A percentile compares a stretch with the other conserved stretches of the same genome.
These are phyloP conservation scores for Anthopleura sola DNA, from an alignment of 64 coral and sea anemone genomes.

Conservation along the genomic window DNA sequence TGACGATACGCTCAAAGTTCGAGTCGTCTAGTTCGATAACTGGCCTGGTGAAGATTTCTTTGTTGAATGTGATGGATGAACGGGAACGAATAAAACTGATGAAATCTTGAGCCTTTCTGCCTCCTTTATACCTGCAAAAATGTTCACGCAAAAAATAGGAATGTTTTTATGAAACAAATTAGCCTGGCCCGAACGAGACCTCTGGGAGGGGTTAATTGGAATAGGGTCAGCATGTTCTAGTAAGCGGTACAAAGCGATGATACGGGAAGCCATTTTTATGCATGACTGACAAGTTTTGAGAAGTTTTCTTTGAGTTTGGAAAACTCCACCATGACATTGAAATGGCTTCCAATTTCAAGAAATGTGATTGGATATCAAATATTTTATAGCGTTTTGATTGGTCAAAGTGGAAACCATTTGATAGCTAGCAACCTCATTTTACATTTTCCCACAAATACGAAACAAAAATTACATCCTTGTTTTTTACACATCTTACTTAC, in stretches of 20 bases:
- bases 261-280: not conserved
- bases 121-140: conserved; percentile 66
- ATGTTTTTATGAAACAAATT: not conserved
- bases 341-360: not conserved
- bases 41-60: conserved; percentile 65
- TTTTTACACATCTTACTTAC: conserved; percentile 56
- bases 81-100: conserved; percentile 72
- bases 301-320: too few relatives aligned
- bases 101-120: conserved; percentile 53
- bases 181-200: too few relatives aligned
- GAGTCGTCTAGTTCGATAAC: conserved; percentile 71
- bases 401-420: not conserved
- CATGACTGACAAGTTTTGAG: too few relatives aligned
- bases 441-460: too few relatives aligned
- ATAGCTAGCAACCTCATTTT: not conserved
- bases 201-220: too few relatives aligned
- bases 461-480: not conserved
- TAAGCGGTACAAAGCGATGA: too few relatives aligned
- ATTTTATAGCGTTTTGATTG: not conserved
- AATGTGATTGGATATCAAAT: not conserved
- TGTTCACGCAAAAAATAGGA: not conserved
- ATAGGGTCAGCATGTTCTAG: too few relatives aligned
- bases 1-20: conserved; percentile 91
- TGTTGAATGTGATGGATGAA: conserved; percentile 53
- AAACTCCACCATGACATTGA: too few relatives aligned